Evolutionary conservation across 2,888 invertebrate species (phyloP).

Genomic region (Crocallis elinguaria): DNA sequence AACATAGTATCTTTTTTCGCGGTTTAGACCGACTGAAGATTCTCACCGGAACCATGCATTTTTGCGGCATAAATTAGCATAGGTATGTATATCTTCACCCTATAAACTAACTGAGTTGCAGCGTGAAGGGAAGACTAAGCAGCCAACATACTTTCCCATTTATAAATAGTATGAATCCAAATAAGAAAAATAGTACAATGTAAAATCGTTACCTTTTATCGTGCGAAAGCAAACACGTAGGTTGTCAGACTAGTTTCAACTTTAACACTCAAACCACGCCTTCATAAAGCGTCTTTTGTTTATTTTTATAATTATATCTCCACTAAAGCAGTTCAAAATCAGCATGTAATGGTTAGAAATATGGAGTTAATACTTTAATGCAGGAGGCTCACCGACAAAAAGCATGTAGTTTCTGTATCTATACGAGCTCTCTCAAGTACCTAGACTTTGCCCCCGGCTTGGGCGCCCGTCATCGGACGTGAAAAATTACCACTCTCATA

Average conservation of each 20-base stretch:
- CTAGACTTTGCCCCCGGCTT: constrained; percentile 53
- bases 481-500: constrained; percentile 75
- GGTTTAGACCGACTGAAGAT: too few species aligned
- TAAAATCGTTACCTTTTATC: too few species aligned
- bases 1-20: too few species aligned
- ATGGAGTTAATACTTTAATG: constrained; percentile 42
- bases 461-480: constrained; percentile 64
- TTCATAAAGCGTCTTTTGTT: neutral
- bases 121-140: too few species aligned
- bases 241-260: constrained; percentile 1
- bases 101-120: too few species aligned
- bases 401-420: neutral
- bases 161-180: neutral
- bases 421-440: constrained; percentile 39
- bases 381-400: constrained; percentile 40
- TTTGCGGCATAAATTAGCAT: too few species aligned
- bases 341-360: constrained; percentile 48
- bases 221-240: constrained; percentile 7
- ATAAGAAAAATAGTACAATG: neutral
- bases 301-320: constrained; percentile 1
- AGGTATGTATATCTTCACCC: too few species aligned
- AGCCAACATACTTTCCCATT: too few species aligned
- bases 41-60: too few species aligned
- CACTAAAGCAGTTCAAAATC: neutral
- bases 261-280: constrained; percentile 9